phyloP scores from a whole-genome alignment of 2,888 invertebrate genomes.

The Psylliodes chrysocephalus region DNA sequence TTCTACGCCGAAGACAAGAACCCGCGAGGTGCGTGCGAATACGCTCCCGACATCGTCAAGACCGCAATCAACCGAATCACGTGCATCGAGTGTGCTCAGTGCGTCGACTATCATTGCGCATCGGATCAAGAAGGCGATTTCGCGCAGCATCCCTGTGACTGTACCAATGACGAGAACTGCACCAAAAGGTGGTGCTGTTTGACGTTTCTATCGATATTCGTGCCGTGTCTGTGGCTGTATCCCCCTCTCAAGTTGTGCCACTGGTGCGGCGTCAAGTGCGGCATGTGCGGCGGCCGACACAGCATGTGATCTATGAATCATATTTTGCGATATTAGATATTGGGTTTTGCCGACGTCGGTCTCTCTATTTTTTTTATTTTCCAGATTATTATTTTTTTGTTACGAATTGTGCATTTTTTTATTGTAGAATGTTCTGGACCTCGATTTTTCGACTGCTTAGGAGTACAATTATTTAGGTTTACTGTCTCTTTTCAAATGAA shows the following conservation, averaged over 20 bases:
- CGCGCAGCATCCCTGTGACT: conserved; percentile 85
- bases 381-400: background rate
- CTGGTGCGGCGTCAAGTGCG: conserved; percentile 82
- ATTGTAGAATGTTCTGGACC: background rate
- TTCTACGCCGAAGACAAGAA: conserved; percentile 86
- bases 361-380: conserved; percentile 10
- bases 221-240: conserved; percentile 96
- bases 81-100: conserved; percentile 86
- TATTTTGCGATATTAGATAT: conserved; percentile 58
- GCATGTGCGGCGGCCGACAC: conserved; percentile 87
- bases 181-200: conserved; percentile 88
- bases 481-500: no score
- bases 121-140: conserved; percentile 91
- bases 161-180: conserved; percentile 76
- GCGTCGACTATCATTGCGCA: conserved; percentile 94
- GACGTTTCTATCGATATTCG: conserved; percentile 83
- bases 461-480: background rate
- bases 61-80: conserved; percentile 81
- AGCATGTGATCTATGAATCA: conserved; percentile 59
- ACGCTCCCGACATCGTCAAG: conserved; percentile 85
- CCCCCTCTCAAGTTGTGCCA: conserved; percentile 85
- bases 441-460: background rate
- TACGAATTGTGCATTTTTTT: background rate
- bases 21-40: conserved; percentile 85
- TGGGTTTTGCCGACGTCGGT: conserved; percentile 21